Percentiles rank a stretch among this genome's conserved stretches.
phyloP scores from a whole-genome alignment of 2,113 vertebrate genomes.

The Lagopus muta region DNA sequence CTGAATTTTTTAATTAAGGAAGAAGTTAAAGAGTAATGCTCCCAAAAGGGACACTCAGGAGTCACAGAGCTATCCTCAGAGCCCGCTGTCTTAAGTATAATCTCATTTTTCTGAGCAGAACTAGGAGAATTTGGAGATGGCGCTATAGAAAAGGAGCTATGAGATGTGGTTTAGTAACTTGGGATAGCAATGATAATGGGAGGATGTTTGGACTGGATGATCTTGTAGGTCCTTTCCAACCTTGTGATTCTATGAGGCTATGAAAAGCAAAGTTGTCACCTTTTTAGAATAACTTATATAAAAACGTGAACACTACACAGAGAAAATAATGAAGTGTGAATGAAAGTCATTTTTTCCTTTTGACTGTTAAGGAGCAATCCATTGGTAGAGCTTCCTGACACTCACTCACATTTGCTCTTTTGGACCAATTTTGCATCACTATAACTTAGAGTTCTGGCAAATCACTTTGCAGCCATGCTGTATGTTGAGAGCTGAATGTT shows the following conservation, averaged over 20 bases:
- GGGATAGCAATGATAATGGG: too few relatives aligned
- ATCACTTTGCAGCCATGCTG: not conserved
- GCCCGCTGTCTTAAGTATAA: not conserved
- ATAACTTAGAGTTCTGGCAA: not conserved
- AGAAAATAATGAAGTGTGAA: not conserved
- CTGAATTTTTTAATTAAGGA: not conserved
- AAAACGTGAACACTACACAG: not conserved
- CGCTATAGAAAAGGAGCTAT: not conserved
- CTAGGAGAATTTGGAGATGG: not conserved
- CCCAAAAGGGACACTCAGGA: rapidly evolving
- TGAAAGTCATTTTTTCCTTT: not conserved
- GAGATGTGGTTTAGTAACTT: too few relatives aligned
- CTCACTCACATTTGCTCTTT: not conserved
- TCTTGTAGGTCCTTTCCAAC: too few relatives aligned
- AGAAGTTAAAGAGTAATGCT: not conserved
- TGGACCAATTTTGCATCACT: not conserved
- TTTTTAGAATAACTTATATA: not conserved
- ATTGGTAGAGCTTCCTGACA: not conserved
- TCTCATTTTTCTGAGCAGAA: not conserved
- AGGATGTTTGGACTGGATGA: too few relatives aligned
- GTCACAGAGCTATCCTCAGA: not conserved
- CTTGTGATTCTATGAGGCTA: too few relatives aligned
- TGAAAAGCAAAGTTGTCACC: not conserved
- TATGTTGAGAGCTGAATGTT: too few relatives aligned
- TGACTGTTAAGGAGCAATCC: not conserved